Evolutionary conservation across 2,113 vertebrate genomes (phyloP), one percentile per base, ranked within the genome.

Genomic region (Merops nubicus): DNA sequence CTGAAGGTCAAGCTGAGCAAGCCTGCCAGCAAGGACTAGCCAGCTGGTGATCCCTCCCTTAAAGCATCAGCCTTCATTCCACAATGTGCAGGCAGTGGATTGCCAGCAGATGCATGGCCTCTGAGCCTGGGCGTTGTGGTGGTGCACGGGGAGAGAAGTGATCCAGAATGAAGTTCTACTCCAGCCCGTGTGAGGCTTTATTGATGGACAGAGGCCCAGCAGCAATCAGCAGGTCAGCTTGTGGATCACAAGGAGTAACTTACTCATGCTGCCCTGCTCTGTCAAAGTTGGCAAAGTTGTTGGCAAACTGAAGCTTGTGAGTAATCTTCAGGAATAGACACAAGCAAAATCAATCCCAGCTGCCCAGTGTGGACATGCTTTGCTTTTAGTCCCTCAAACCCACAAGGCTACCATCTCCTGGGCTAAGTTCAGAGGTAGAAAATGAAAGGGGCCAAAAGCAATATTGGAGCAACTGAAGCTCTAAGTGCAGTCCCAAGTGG

Each of bases 41-140:
- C 93, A 96, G 91, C 79, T 96, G 96, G 47, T 95, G 83, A 94
- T 73, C 83, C 60, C 36, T 84, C 1, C 2, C 95, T 96, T 84
- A 81, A 43, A 93, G 88, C 76, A 75, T 56, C 90, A 79, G 70
- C 76, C 72, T 79, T 38, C 13, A 0, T 67, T 84, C 62, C 51
- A 21, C 33, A 74, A 34, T 8, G 0, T 0, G 2, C 65, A 89
- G 76, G n/a, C 60, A 1, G 29, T 68, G 73, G 47, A 11, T 34
- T 96, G 87, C 91, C 90, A 95, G 78, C 63, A 95, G 78, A 77
- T 63, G 70, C 43, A 33, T 26, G 80, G 31, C 51, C 51, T 86
- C 72, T 15, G 34, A 88, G 89, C 65, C 53, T 56, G 40, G 53
- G 8, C 18, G 0, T 16, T 72, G 77, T 2, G 22, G 16, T 14